These are phyloP conservation scores for Falco rusticolus DNA, from an alignment of 2,797 vertebrate species.

Conservation along the genomic window DNA sequence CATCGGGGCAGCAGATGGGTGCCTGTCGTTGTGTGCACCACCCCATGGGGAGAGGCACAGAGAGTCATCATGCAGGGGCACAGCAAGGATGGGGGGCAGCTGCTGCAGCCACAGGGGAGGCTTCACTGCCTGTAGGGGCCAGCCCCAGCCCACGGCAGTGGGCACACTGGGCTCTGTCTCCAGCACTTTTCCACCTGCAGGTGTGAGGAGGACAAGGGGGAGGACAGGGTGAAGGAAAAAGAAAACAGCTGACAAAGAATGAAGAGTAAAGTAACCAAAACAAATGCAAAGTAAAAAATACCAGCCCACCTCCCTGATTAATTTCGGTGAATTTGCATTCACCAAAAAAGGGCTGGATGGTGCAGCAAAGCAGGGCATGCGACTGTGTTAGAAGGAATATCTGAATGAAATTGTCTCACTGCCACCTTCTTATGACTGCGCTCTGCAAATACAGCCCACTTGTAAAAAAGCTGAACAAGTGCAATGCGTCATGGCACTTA, in stretches of 20 bases:
- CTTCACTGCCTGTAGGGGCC: rapidly evolving
- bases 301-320: not conserved
- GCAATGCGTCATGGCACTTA: rapidly evolving
- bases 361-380: not conserved
- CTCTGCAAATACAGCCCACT: not conserved
- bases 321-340: not conserved
- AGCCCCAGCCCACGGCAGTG: rapidly evolving
- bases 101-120: rapidly evolving
- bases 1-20: rapidly evolving
- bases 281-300: not conserved
- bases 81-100: not conserved
- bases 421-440: not conserved
- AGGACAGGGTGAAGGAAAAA: not conserved
- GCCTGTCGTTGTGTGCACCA: no score
- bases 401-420: not conserved
- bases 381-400: not conserved
- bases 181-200: not conserved
- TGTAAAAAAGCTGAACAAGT: not conserved
- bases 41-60: rapidly evolving
- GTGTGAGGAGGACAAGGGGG: not conserved
- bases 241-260: not conserved
- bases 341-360: not conserved
- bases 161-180: not conserved
- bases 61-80: not conserved
- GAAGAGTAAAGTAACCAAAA: not conserved